Base-by-base conservation (phyloP, 1,140 invertebrate species). In the Penaeus vannamei region DNA sequence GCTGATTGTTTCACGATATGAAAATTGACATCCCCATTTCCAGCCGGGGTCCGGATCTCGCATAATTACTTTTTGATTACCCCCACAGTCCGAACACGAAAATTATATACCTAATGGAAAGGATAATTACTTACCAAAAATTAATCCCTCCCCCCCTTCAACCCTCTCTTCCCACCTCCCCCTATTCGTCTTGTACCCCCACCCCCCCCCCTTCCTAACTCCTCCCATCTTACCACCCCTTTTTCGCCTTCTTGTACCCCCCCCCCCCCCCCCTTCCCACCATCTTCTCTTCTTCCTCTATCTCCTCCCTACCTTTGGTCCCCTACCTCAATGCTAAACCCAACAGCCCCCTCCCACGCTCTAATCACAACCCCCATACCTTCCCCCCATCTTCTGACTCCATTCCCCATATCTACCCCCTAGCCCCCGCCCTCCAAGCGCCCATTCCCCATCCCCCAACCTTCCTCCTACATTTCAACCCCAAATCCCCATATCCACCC, bases 11-110 rank as follows among this genome's bases (percentile, higher is more conserved):
- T 66, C 79, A 62, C 86, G 66, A 69, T 87, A 87, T 81, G 86
- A 81, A 87, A 87, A 87, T 87, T 61, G 86, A 87, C 86, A 83
- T 69, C 32, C 62, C 79, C 86, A 59, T 61, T 62, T 87, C 72
- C 81, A 87, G 72, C 86, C 69, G 80, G 66, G 53, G 53, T 53
- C 79, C 86, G 86, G 86, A 83, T 87, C 86, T 87, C 83, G 64
- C 86, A 82, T 87, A 87, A 87, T 87, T 87, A 59, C 86, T 61
- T 87, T 87, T 87, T 87, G 80, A 87, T 87, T 87, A 87, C 86
- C 86, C 79, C 60, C 86, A 53, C 53, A 53, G 86, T 82, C 83
- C 83, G 83, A 83, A 76, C 86, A 87, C 86, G 77, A 80, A 80
- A 87, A 87, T 82, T 87, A 53, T 87, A 87, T 87, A 87, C 86